These are phyloP conservation scores for Ovis aries DNA, from an alignment of 2,113 vertebrate genomes.

Conservation along the genomic window ARS-UI_Ramb_v3.0 NC_056056.1:107317501-107318000, in stretches of 20 bases:
- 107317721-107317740: not conserved
- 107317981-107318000: not conserved
- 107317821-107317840: not conserved
- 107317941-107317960: not conserved
- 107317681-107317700: not conserved
- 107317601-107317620: not conserved
- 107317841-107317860: not conserved
- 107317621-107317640: accelerated
- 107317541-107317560: not conserved
- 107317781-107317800: not conserved
- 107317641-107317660: not conserved
- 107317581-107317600: not conserved
- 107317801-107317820: not conserved
- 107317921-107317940: not conserved
- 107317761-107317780: not conserved
- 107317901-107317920: not conserved
- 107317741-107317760: not conserved
- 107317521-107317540: not conserved
- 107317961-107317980: not conserved
- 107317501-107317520: not conserved
- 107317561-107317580: not conserved
- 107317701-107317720: not conserved
- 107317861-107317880: not conserved
- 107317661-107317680: not conserved
- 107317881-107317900: accelerated